Conservation (phyloP, 1,140 invertebrate species). For the Drosophila prosaltans region DNA sequence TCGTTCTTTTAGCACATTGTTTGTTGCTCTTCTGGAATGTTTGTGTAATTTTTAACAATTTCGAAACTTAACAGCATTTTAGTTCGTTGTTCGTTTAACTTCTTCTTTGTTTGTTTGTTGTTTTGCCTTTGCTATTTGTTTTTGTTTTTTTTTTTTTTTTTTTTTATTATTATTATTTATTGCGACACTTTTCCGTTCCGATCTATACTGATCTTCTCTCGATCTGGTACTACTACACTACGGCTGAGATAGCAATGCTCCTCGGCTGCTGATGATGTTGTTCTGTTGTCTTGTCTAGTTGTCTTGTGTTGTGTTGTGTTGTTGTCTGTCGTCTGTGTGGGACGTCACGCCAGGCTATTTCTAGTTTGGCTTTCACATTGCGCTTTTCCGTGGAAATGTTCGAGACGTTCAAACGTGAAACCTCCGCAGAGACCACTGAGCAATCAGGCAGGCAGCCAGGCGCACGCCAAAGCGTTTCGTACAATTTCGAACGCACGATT, state of each 20-base stretch:
- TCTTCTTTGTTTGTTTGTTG: slow-evolving; percentile 11
- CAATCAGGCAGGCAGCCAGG: slow-evolving; percentile 20
- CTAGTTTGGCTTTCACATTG: slow-evolving; percentile 81
- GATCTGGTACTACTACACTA: slow-evolving; percentile 53
- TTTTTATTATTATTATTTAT: neutral
- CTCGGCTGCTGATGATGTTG: slow-evolving; percentile 42
- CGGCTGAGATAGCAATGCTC: slow-evolving; percentile 23
- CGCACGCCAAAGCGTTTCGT: slow-evolving; percentile 43
- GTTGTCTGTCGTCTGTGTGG: slow-evolving; percentile 57
- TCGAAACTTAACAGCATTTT: slow-evolving; percentile 20
- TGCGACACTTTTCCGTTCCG: slow-evolving; percentile 23
- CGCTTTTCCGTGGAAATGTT: slow-evolving; percentile 77
- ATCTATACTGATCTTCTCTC: slow-evolving; percentile 50
- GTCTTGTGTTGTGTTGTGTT: slow-evolving; percentile 48
- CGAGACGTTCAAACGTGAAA: slow-evolving; percentile 83
- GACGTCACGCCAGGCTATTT: slow-evolving; percentile 79
- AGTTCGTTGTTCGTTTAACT: slow-evolving; percentile 17
- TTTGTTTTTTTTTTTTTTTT: neutral
- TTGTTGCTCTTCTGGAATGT: slow-evolving; percentile 30
- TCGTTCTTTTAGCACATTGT: slow-evolving; percentile 13
- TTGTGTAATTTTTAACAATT: slow-evolving; percentile 26
- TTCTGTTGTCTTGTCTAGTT: slow-evolving; percentile 27
- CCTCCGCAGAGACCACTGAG: slow-evolving; percentile 83
- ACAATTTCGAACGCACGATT: slow-evolving; percentile 55
- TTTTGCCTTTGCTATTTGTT: neutral